These are phyloP conservation scores for Trypoxylon attenuatum DNA, from an alignment of 2,888 invertebrate species.

Conservation along the genomic window DNA sequence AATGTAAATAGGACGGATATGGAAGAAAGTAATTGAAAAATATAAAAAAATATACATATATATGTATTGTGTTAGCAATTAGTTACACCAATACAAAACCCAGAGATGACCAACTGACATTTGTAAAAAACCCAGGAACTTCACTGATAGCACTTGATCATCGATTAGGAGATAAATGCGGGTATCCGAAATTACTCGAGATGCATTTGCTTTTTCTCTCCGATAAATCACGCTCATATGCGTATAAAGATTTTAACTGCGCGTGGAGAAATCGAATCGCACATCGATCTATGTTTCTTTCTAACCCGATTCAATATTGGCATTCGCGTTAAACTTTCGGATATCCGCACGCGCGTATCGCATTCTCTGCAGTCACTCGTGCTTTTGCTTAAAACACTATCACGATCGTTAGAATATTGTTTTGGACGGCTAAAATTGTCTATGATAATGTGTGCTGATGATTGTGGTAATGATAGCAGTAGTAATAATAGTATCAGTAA, in stretches of 20 bases:
- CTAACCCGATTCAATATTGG: neutral
- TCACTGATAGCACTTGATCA: slow-evolving; percentile 41
- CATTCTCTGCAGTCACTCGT: slow-evolving; percentile 53
- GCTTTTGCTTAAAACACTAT: slow-evolving; percentile 44
- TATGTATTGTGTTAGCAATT: slow-evolving; percentile 58
- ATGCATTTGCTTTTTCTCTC: too few relatives aligned
- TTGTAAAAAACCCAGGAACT: slow-evolving; percentile 41
- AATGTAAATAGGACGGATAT: slow-evolving; percentile 19
- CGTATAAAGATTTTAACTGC: too few relatives aligned
- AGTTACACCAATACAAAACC: slow-evolving; percentile 56
- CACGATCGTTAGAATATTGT: slow-evolving; percentile 45
- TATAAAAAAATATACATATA: slow-evolving; percentile 16
- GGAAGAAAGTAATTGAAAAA: slow-evolving; percentile 13
- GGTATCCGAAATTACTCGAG: slow-evolving; percentile 48
- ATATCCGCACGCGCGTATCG: slow-evolving; percentile 48
- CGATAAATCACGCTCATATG: too few relatives aligned
- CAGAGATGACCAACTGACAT: slow-evolving; percentile 48
- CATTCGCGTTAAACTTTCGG: slow-evolving; percentile 27
- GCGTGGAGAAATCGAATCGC: too few relatives aligned
- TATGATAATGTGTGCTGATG: slow-evolving; percentile 34
- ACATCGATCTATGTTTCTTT: neutral
- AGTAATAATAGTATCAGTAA: too few relatives aligned
- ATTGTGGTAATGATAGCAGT: too few relatives aligned
- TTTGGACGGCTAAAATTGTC: slow-evolving; percentile 54
- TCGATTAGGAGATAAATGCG: slow-evolving; percentile 40